Evolutionary conservation across 1,140 invertebrate genomes (phyloP), one percentile per base, ranked within the genome.

Genomic region (Trichoplusia ni): DNA sequence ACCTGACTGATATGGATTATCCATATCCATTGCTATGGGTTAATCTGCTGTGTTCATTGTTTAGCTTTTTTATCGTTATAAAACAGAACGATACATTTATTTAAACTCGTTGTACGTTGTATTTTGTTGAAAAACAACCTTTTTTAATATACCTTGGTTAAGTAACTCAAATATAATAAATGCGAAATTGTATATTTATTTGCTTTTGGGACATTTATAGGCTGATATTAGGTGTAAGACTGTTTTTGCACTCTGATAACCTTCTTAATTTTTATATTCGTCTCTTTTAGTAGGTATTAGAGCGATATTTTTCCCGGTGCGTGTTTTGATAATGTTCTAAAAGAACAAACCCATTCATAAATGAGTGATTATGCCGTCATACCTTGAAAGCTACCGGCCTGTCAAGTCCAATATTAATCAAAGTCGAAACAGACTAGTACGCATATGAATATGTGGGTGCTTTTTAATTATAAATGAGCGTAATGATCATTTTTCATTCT

Each of bases 401-500:
- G 84, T 87, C 86, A 87, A 66, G 49, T 64, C 59, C 64, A 66
- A 74, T 83, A 89, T 89, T 88, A 89, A 89, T 89, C 86, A 89
- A 79, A 85, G 80, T 80, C 77, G 71, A 47, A 72, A 67, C 62
- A 54, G 73, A 73, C 69, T 23, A 64, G 61, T 56, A 11, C 23
- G 46, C 42, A 31, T 61, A 81, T 69, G 75, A 75, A 78, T 71
- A 81, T 77, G 81, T 77, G 75, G 69, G 71, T 72, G 78, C 76
- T 79, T 88, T 88, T 90, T 90, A 90, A 90, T 90, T 90, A 89
- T 87, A 82, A 68, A 76, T 71, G 71, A 53, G 56, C 51, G 76
- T 80, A 85, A 86, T 84, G 79, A 86, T 89, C 86, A 90, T 90
- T 90, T 88, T 90, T 90, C 86, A 90, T 86, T 78, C 81, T 75